phyloP scores from a whole-genome alignment of 2,797 vertebrate species.

The Amblyraja radiata region DNA sequence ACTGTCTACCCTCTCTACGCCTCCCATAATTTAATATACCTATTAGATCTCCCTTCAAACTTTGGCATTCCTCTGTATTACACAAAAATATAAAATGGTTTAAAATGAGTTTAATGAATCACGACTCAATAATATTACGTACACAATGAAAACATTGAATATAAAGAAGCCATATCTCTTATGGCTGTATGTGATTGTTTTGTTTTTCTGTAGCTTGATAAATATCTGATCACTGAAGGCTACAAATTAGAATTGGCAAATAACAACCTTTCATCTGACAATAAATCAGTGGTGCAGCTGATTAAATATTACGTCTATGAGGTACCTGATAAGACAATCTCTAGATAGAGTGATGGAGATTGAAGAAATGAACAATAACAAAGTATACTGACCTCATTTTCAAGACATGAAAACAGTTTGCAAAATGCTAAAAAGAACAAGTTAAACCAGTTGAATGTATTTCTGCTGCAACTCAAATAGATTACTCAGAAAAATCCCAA shows the following conservation, averaged over 20 bases:
- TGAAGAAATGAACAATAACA: neutral
- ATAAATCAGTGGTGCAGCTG: neutral
- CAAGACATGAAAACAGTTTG: neutral
- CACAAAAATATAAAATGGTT: neutral
- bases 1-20: too few relatives aligned
- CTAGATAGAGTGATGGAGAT: neutral
- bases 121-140: neutral
- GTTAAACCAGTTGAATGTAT: neutral
- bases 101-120: neutral
- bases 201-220: neutral
- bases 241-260: neutral
- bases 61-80: neutral
- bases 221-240: neutral
- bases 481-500: too few relatives aligned
- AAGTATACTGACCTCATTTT: neutral
- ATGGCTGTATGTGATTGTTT: neutral
- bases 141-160: neutral
- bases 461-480: too few relatives aligned
- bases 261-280: neutral
- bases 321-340: neutral
- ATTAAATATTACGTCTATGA: neutral
- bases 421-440: neutral
- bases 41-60: too few relatives aligned
- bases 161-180: neutral
- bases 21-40: too few relatives aligned